Conservation (phyloP, 2,113 vertebrate species). For the Origma solitaria region DNA sequence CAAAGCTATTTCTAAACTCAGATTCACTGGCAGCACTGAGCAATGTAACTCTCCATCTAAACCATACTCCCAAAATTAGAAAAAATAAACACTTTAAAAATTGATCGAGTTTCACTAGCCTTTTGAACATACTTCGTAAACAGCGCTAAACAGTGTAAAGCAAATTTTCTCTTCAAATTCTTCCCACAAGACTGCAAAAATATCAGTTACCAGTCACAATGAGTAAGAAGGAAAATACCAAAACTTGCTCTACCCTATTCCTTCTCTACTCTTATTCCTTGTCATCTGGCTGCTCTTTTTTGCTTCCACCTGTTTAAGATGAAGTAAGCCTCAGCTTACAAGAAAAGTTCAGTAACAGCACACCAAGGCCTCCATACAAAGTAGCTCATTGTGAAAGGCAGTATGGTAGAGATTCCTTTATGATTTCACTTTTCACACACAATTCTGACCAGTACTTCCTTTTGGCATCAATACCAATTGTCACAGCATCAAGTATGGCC, state of each 20-base stretch:
- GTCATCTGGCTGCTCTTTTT: neutral
- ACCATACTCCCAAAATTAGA: neutral
- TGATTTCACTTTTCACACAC: neutral
- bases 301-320: neutral
- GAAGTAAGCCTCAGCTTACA: neutral
- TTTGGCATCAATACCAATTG: neutral
- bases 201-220: neutral
- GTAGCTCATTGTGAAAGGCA: neutral
- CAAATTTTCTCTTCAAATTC: neutral
- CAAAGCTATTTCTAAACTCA: neutral
- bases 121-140: neutral
- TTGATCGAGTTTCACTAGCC: fast-evolving
- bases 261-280: neutral
- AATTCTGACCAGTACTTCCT: neutral
- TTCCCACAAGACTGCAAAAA: neutral
- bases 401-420: neutral
- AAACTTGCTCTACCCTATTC: no score
- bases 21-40: neutral
- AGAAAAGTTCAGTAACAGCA: neutral
- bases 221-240: neutral
- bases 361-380: neutral
- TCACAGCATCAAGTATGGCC: neutral
- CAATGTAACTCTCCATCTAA: neutral
- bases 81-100: neutral
- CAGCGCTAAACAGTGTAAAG: neutral